Conservation (phyloP, 2,888 invertebrate genomes). For the Lasioglossum calceatum region DNA sequence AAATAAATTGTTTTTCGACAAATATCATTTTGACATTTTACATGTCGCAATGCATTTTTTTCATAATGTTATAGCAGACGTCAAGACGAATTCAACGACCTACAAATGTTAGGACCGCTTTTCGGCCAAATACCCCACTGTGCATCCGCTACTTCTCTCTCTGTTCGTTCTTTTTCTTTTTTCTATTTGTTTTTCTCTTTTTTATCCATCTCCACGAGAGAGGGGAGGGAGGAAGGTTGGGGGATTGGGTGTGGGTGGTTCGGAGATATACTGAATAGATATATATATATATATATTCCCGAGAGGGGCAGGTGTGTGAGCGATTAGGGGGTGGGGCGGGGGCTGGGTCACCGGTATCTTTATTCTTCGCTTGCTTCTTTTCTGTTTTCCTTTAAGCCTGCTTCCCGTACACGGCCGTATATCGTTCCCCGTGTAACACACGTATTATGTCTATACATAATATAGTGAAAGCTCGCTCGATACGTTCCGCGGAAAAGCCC, state of each 20-base stretch:
- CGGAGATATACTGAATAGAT: neutral
- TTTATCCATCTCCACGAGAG: slow-evolving; percentile 36
- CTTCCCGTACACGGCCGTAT: slow-evolving; percentile 31
- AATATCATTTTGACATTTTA: no score
- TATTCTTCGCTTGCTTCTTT: slow-evolving; percentile 45
- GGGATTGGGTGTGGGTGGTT: slow-evolving; percentile 8
- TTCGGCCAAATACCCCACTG: no score
- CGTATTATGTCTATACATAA: slow-evolving; percentile 51
- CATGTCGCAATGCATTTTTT: no score
- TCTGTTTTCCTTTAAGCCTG: slow-evolving; percentile 34
- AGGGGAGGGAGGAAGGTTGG: neutral
- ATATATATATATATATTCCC: slow-evolving; percentile 32
- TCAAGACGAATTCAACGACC: no score
- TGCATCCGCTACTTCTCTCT: slow-evolving; percentile 28
- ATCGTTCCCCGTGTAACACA: slow-evolving; percentile 28
- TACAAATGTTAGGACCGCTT: no score
- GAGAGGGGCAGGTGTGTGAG: neutral
- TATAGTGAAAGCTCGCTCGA: slow-evolving; percentile 67
- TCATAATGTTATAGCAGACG: no score
- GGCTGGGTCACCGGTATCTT: slow-evolving; percentile 44
- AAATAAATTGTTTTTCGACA: no score
- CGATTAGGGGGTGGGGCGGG: neutral
- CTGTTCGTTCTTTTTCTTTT: slow-evolving; percentile 15
- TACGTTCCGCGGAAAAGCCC: slow-evolving; percentile 65
- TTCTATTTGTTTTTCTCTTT: neutral